Evolutionary conservation across 23 tunicate species (phyloP).

Genomic region (Ciona savignyi): DNA sequence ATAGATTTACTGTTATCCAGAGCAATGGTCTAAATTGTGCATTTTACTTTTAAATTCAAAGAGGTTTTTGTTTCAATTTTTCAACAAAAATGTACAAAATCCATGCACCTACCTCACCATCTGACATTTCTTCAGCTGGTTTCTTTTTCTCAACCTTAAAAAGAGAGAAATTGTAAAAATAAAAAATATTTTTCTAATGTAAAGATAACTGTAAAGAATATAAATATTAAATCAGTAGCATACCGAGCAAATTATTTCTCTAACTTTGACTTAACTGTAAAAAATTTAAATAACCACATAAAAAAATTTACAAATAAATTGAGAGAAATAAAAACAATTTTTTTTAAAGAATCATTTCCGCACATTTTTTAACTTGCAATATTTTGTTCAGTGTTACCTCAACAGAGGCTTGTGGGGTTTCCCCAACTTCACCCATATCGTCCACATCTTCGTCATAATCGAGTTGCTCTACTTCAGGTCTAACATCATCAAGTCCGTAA

Average conservation of each 20-base stretch:
- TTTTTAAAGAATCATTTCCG: too few relatives aligned
- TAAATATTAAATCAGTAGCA: too few relatives aligned
- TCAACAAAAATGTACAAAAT: neutral
- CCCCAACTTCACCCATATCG: slow-evolving; percentile 45
- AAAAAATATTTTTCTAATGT: neutral
- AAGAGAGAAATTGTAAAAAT: neutral
- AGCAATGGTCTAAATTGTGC: too few relatives aligned
- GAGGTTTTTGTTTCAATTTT: too few relatives aligned
- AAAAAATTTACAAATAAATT: neutral
- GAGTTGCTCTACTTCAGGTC: slow-evolving; percentile 53
- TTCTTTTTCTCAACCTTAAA: neutral
- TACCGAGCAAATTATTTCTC: too few relatives aligned
- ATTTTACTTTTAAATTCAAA: too few relatives aligned
- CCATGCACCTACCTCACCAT: slow-evolving; percentile 44
- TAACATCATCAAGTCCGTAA: slow-evolving; percentile 15
- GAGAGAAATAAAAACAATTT: too few relatives aligned
- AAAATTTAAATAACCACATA: neutral
- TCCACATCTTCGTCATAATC: slow-evolving; percentile 89
- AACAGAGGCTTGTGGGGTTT: neutral
- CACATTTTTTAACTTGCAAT: neutral
- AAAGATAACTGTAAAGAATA: too few relatives aligned
- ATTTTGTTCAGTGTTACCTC: neutral
- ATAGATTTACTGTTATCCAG: too few relatives aligned
- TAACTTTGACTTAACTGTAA: neutral
- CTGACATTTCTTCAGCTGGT: slow-evolving; percentile 35